Percentiles rank a stretch among this genome's conserved stretches.
Evolutionary conservation across 2,888 invertebrate genomes (phyloP).

Genomic region (Dorcus hopei): DNA sequence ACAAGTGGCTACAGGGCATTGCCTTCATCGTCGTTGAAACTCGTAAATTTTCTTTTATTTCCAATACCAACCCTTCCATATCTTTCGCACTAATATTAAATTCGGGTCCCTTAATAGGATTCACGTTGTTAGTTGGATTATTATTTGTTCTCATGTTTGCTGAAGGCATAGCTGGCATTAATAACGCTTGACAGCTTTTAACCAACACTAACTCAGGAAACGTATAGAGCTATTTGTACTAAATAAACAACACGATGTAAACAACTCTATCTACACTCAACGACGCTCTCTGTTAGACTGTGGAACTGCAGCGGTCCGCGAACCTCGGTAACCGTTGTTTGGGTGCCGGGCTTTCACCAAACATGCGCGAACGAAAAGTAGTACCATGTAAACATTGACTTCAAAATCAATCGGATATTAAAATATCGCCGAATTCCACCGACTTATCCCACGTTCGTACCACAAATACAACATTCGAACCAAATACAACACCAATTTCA

Average conservation of each 20-base stretch:
- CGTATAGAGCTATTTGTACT: slow-evolving; percentile 6
- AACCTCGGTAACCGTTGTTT: slow-evolving; percentile 45
- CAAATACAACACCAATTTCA: neutral
- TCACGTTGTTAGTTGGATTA: slow-evolving; percentile 28
- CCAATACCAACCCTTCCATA: slow-evolving; percentile 63
- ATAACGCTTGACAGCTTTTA: slow-evolving; percentile 1
- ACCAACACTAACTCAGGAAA: slow-evolving; percentile 8
- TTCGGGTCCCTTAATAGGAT: slow-evolving; percentile 37
- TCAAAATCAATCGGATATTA: neutral
- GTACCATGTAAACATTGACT: slow-evolving; percentile 41
- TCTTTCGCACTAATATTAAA: slow-evolving; percentile 53
- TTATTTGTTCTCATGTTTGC: slow-evolving; percentile 43
- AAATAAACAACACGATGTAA: slow-evolving; percentile 17
- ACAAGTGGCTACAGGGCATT: slow-evolving; percentile 49
- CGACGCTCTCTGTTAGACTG: slow-evolving; percentile 22
- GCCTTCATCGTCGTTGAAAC: slow-evolving; percentile 52
- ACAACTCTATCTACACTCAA: neutral
- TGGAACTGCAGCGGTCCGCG: slow-evolving; percentile 26
- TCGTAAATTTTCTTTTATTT: slow-evolving; percentile 64
- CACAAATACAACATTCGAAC: neutral
- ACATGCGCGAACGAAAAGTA: slow-evolving; percentile 43
- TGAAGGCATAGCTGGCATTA: slow-evolving; percentile 42
- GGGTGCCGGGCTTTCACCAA: slow-evolving; percentile 41
- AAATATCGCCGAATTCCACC: neutral
- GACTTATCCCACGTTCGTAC: neutral